Conservation (phyloP, 2,888 invertebrate genomes). For the Hypena proboscidalis region DNA sequence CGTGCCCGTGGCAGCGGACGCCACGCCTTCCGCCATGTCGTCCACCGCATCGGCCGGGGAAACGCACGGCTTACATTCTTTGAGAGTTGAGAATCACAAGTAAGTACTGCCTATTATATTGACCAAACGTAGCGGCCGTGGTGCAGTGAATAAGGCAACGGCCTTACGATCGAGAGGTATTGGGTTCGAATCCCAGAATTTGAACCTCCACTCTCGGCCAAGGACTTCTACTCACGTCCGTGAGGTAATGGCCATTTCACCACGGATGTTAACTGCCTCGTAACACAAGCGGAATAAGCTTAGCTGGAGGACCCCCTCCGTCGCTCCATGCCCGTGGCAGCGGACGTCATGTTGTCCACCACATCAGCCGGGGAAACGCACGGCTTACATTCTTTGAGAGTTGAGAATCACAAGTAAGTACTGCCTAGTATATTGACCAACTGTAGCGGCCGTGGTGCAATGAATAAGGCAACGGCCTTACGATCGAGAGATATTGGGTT, state of each 20-base stretch:
- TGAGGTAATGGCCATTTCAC: too few species aligned
- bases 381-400: conserved; percentile 58
- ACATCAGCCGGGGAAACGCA: conserved; percentile 67
- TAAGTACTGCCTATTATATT: conserved; percentile 35
- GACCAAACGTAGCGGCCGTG: not conserved
- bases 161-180: too few species aligned
- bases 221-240: too few species aligned
- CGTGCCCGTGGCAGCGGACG: conserved; percentile 69
- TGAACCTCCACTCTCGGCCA: too few species aligned
- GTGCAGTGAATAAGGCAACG: too few species aligned
- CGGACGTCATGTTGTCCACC: conserved; percentile 82
- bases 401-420: conserved; percentile 74
- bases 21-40: conserved; percentile 75
- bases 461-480: too few species aligned
- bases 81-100: conserved; percentile 75
- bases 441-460: not conserved
- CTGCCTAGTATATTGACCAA: not conserved
- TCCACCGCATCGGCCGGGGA: conserved; percentile 72
- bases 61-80: conserved; percentile 53
- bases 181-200: too few species aligned
- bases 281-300: too few species aligned
- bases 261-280: too few species aligned
- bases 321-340: conserved; percentile 56
- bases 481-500: too few species aligned
- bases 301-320: conserved; percentile 87